These are phyloP conservation scores for Odocoileus hemionus DNA, from an alignment of 2,113 vertebrate species.

Conservation along the genomic window DNA sequence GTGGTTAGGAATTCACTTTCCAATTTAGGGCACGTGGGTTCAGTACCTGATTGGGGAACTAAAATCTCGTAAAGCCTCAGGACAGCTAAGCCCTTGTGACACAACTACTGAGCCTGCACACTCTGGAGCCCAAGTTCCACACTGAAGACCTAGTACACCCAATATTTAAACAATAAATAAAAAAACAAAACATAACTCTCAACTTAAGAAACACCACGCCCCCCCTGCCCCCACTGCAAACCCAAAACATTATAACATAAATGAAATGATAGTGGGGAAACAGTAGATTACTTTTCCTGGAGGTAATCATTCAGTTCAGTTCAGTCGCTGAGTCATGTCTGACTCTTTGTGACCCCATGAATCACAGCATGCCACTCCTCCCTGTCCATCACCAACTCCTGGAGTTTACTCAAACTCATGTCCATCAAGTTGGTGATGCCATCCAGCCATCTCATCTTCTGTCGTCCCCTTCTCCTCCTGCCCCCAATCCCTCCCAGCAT, in stretches of 20 bases:
- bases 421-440: no score
- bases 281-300: background rate
- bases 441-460: no score
- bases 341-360: no score
- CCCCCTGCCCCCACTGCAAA: fast-evolving
- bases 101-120: background rate
- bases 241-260: background rate
- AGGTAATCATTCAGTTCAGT: background rate
- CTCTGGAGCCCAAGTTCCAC: background rate
- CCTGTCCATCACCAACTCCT: no score
- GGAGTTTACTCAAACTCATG: no score
- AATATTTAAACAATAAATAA: background rate
- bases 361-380: no score
- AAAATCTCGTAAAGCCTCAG: background rate
- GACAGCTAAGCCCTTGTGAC: background rate
- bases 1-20: background rate
- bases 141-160: background rate
- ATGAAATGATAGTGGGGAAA: background rate
- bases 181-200: background rate
- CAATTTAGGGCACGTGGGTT: background rate
- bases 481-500: no score
- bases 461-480: no score
- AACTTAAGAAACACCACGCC: background rate
- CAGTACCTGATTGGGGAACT: background rate
- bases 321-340: no score